A percentile compares a stretch with the other conserved stretches of the same genome.
Evolutionary conservation across 2,888 invertebrate genomes (phyloP).

Genomic region (Rhagophthalmus giganteus): DNA sequence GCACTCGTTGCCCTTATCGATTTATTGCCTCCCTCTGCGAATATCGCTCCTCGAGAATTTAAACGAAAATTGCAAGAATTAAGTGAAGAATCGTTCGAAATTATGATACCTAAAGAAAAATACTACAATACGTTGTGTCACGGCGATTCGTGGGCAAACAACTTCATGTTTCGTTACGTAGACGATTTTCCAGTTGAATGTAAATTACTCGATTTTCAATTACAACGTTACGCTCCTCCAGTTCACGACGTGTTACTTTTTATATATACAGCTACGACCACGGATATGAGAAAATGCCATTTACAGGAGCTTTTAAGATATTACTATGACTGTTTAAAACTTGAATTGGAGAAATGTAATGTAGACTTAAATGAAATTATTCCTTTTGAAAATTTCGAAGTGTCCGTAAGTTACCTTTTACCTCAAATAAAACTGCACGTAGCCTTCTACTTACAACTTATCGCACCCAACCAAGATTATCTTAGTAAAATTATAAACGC

Average conservation of each 20-base stretch:
- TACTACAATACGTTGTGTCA: conserved; percentile 51
- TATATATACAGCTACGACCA: conserved; percentile 36
- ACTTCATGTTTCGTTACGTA: conserved; percentile 44
- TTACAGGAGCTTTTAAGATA: conserved; percentile 29
- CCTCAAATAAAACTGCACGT: conserved; percentile 34
- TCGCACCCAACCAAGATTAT: conserved; percentile 12
- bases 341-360: conserved; percentile 19
- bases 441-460: conserved; percentile 16
- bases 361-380: conserved; percentile 23
- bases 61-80: conserved; percentile 20
- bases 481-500: conserved; percentile 11
- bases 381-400: conserved; percentile 24
- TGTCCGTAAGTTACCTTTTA: conserved; percentile 22
- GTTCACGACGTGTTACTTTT: conserved; percentile 62
- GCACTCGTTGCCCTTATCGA: conserved; percentile 21
- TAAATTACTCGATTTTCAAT: conserved; percentile 47
- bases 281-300: conserved; percentile 32
- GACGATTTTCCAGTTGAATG: conserved; percentile 37
- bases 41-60: conserved; percentile 18
- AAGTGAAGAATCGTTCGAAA: conserved; percentile 39
- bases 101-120: conserved; percentile 45
- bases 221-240: conserved; percentile 62
- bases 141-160: conserved; percentile 47
- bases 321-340: conserved; percentile 27
- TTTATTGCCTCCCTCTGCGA: conserved; percentile 17